Percentiles rank a stretch among this genome's conserved stretches.
These are phyloP conservation scores for Meliscaeva auricollis DNA, from an alignment of 2,888 invertebrate species.

Conservation along the genomic window DNA sequence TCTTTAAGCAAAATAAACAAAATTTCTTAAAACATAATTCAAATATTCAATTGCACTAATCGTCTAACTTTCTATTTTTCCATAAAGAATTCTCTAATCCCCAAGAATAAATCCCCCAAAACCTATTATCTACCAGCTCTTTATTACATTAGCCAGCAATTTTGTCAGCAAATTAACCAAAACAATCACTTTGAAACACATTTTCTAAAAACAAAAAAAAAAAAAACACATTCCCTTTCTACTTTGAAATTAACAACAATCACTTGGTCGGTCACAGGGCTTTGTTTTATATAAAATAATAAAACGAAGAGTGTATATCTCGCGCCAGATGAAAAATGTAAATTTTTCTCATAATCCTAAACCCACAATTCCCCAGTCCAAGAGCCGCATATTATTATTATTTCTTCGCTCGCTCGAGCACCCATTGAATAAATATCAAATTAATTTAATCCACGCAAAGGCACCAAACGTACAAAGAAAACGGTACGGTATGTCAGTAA, in stretches of 20 bases:
- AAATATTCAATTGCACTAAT: constrained; percentile 29
- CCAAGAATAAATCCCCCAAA: constrained; percentile 4
- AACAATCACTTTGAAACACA: constrained; percentile 64
- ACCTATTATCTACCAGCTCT: constrained; percentile 27
- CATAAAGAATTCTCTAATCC: constrained; percentile 53
- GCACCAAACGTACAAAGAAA: constrained; percentile 12
- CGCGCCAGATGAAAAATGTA: constrained; percentile 51
- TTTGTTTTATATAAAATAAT: background rate
- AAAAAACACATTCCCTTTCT: no score
- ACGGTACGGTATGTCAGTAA: constrained; percentile 13
- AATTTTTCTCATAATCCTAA: constrained; percentile 60
- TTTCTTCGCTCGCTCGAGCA: constrained; percentile 32
- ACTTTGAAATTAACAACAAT: constrained; percentile 46
- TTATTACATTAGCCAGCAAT: constrained; percentile 41
- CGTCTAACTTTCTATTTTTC: constrained; percentile 1
- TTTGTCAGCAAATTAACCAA: constrained; percentile 74
- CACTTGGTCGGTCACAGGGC: constrained; percentile 32
- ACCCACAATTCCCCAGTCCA: constrained; percentile 33
- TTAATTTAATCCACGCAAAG: constrained; percentile 76
- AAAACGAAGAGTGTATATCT: background rate
- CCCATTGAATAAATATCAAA: constrained; percentile 77
- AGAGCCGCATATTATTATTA: constrained; percentile 58
- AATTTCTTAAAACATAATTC: background rate
- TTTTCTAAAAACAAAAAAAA: constrained; percentile 31
- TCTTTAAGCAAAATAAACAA: background rate